A percentile compares a stretch with the other conserved stretches of the same genome.
phyloP scores from a whole-genome alignment of 1,140 invertebrate genomes.

The Spodoptera frugiperda region DNA sequence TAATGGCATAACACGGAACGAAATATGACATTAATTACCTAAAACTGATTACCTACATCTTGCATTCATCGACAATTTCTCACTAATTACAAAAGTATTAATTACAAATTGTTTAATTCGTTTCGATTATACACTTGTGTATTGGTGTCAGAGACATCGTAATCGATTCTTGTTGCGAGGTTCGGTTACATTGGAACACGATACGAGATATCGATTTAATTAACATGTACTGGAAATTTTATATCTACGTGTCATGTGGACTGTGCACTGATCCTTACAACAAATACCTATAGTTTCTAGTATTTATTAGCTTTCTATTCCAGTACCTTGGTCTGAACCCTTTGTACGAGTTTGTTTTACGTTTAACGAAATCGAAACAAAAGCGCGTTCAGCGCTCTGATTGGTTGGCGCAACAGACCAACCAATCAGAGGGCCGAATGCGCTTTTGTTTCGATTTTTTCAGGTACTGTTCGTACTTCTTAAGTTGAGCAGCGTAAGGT shows the following conservation, averaged over 20 bases:
- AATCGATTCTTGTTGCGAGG: slow-evolving; percentile 1
- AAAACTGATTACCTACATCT: too few relatives aligned
- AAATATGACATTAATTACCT: slow-evolving; percentile 16
- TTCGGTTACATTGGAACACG: slow-evolving; percentile 17
- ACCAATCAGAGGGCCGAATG: too few relatives aligned
- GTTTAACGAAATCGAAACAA: too few relatives aligned
- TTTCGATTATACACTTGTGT: slow-evolving; percentile 16
- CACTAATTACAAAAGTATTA: slow-evolving; percentile 28
- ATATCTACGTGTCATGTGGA: slow-evolving; percentile 1
- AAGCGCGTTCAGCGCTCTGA: too few relatives aligned
- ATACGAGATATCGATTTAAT: slow-evolving; percentile 19
- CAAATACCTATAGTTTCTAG: slow-evolving; percentile 1
- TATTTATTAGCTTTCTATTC: too few relatives aligned
- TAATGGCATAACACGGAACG: background rate
- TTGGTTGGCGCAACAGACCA: too few relatives aligned
- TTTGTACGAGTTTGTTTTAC: too few relatives aligned
- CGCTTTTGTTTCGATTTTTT: too few relatives aligned
- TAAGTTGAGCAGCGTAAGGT: too few relatives aligned
- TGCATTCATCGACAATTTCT: background rate
- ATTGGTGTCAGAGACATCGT: slow-evolving; percentile 37
- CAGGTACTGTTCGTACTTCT: too few relatives aligned
- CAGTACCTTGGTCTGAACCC: too few relatives aligned
- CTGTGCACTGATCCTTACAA: background rate
- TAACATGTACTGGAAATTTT: slow-evolving; percentile 3
- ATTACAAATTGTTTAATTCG: slow-evolving; percentile 18